These are phyloP conservation scores for Equus przewalskii DNA, from an alignment of 2,113 vertebrate genomes.

Conservation along the genomic window DNA sequence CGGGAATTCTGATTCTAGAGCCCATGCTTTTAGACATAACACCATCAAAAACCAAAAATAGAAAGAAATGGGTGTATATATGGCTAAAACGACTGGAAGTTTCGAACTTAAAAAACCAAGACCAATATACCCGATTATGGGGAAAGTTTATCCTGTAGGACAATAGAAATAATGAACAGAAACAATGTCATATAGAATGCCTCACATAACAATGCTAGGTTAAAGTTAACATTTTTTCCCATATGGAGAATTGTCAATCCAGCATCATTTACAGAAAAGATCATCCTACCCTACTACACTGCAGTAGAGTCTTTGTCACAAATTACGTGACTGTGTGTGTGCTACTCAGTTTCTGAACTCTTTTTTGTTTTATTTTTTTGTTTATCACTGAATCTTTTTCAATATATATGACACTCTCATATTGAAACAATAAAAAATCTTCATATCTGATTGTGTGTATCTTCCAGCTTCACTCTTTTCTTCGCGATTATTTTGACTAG, in stretches of 20 bases:
- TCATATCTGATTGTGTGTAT: background rate
- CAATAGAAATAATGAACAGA: background rate
- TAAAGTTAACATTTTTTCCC: background rate
- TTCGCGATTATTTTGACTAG: background rate
- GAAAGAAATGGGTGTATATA: background rate
- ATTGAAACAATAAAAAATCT: background rate
- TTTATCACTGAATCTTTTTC: background rate
- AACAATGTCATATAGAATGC: background rate
- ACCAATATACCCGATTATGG: background rate
- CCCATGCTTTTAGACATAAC: background rate
- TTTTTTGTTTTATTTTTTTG: background rate
- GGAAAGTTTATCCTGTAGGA: background rate
- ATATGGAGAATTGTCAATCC: background rate
- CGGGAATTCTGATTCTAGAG: background rate
- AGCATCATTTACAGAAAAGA: background rate
- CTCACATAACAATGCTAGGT: background rate
- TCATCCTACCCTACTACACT: background rate
- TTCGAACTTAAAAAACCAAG: background rate
- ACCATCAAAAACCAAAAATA: background rate
- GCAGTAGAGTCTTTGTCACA: background rate
- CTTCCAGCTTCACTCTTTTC: background rate
- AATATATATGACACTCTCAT: background rate
- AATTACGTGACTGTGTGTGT: background rate
- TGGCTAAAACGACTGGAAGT: background rate
- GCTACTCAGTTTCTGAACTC: background rate